Evolutionary conservation across 2,888 invertebrate species (phyloP).

Genomic region (Uropetala carovei): DNA sequence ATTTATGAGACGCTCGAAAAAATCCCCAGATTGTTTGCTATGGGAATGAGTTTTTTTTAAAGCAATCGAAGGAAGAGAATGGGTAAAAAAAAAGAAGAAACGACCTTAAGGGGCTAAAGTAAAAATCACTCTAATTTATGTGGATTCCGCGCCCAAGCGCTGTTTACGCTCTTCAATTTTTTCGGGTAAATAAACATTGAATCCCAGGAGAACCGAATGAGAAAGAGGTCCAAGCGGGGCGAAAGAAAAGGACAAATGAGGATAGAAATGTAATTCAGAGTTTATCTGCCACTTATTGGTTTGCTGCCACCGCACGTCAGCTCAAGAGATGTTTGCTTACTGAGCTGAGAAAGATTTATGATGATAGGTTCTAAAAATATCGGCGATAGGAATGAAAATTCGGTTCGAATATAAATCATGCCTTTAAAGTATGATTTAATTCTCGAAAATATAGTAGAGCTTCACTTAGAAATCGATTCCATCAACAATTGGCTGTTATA

Average conservation of each 20-base stretch:
- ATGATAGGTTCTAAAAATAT: too few species aligned
- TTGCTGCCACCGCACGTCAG: not conserved
- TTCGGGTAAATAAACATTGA: not conserved
- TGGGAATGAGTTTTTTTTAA: too few species aligned
- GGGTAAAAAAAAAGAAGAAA: too few species aligned
- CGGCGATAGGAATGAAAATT: too few species aligned
- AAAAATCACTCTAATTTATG: slow-evolving; percentile 9
- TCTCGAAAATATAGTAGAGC: too few species aligned
- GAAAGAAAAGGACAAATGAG: not conserved
- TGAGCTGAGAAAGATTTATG: too few species aligned
- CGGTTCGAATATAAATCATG: too few species aligned
- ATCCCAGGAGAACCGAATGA: not conserved
- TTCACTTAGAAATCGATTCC: too few species aligned
- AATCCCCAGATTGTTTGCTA: not conserved
- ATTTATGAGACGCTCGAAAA: not conserved
- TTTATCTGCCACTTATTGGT: slow-evolving; percentile 3
- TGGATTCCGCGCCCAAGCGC: not conserved
- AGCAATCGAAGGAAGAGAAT: too few species aligned
- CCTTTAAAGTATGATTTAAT: too few species aligned
- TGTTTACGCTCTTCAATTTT: not conserved
- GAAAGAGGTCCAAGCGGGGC: not conserved
- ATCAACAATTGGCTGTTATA: too few species aligned
- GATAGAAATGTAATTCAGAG: not conserved
- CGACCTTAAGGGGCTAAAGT: not conserved
- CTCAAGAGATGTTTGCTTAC: too few species aligned